Evolutionary conservation across 2,888 invertebrate genomes (phyloP).

Genomic region (Cephus rjabovi): DNA sequence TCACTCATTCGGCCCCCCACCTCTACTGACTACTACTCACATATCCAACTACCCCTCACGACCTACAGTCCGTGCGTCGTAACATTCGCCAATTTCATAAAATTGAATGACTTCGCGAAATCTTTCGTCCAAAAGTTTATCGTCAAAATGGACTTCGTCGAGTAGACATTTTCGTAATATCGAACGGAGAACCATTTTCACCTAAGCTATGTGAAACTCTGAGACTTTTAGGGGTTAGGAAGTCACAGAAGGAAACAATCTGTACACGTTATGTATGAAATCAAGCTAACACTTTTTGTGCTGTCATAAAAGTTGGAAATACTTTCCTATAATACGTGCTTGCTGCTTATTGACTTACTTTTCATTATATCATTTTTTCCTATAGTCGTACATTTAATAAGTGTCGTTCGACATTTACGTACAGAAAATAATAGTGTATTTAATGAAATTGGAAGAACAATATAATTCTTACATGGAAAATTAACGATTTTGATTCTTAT

Average conservation of each 20-base stretch:
- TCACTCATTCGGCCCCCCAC: not conserved
- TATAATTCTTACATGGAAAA: no score
- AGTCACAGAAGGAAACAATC: not conserved
- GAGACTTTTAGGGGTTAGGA: not conserved
- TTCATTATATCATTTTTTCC: no score
- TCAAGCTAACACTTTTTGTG: not conserved
- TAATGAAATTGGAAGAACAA: no score
- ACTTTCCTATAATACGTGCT: not conserved
- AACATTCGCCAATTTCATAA: slow-evolving; percentile 39
- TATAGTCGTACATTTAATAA: no score
- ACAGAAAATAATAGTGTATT: no score
- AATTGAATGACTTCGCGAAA: slow-evolving; percentile 33
- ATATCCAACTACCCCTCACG: not conserved
- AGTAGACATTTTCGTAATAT: not conserved
- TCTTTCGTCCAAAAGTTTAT: not conserved
- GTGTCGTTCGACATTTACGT: no score
- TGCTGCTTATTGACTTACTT: no score
- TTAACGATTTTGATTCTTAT: no score
- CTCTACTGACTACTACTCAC: not conserved
- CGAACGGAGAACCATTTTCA: not conserved
- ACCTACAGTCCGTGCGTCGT: slow-evolving; percentile 15
- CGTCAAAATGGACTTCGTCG: not conserved
- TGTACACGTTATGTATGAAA: not conserved
- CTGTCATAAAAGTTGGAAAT: not conserved
- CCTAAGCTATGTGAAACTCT: not conserved